phyloP scores from a whole-genome alignment of 2,888 invertebrate genomes.

The Vannuccia rotundouncinata region DNA sequence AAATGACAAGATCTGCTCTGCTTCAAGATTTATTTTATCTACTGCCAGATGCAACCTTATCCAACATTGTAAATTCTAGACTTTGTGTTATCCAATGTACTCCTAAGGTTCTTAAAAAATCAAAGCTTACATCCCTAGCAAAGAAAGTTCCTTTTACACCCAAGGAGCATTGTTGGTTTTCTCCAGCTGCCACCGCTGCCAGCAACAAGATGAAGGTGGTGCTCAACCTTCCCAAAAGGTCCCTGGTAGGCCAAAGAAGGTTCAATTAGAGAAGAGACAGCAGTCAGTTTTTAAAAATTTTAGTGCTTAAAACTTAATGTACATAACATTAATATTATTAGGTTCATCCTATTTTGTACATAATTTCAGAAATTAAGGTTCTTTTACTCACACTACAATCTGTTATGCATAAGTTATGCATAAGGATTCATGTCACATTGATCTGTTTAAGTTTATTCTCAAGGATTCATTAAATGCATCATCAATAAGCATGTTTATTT shows the following conservation, averaged over 20 bases:
- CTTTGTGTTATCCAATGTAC: background rate
- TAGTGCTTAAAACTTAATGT: constrained; percentile 9
- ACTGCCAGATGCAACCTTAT: constrained; percentile 1
- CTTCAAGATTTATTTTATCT: constrained; percentile 25
- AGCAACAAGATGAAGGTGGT: constrained; percentile 14
- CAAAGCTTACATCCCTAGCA: constrained; percentile 18
- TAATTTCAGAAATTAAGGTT: too few relatives aligned
- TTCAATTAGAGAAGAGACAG: constrained; percentile 20
- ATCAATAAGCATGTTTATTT: constrained; percentile 14
- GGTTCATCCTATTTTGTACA: background rate
- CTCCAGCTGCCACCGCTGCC: background rate
- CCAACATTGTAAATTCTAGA: constrained; percentile 28
- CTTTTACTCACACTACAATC: too few relatives aligned
- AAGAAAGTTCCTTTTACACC: constrained; percentile 7
- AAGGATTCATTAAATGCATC: constrained; percentile 12
- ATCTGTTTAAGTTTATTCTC: constrained; percentile 17
- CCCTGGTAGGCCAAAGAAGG: constrained; percentile 30
- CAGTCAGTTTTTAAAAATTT: constrained; percentile 13
- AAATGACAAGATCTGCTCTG: constrained; percentile 9
- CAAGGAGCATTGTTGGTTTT: constrained; percentile 19
- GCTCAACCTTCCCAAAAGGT: background rate
- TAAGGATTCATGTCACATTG: constrained; percentile 20
- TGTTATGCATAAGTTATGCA: too few relatives aligned
- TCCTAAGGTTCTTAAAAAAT: constrained; percentile 4
- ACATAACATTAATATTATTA: background rate